Base-by-base conservation (phyloP, 2,888 invertebrate genomes). In the Agriopis marginaria region DNA sequence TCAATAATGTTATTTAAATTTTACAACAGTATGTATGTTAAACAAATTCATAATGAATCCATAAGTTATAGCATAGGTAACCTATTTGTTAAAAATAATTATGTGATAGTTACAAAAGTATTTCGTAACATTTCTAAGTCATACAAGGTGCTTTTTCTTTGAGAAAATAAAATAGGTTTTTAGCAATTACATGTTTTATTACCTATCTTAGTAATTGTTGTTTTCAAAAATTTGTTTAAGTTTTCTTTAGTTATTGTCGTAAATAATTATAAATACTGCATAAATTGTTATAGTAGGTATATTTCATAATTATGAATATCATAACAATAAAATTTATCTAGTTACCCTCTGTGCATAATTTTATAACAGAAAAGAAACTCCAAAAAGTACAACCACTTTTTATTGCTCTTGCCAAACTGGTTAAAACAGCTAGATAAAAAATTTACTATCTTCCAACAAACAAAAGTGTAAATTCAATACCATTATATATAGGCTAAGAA, bases 111-210 rank as follows among this genome's bases (percentile, higher is more conserved):
- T 3, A 32, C 32, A 32, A 32, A 32, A 3, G 32, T 32, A 32
- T 32, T 32, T 32, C 0, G 32, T 32, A 32, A 32, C 32, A 32
- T 32, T 32, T 32, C 32, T 32, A 32, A 32, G 64, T 69, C 56
- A 64, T 64, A 66, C 53, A 10, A 67, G 67, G 69, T 74, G 65
- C 68, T 70, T 59, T 63, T 62, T 68, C 53, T 54, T 66, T 66
- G 54, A 68, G 17, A 63, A 58, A 65, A 54, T 68, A 65, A 63
- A 66, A 65, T 58, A 62, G 39, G 49, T 59, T 50, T 12, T 47
- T 39, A 50, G 14, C 59, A 51, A 53, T 56, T 51, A 62, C 47
- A 58, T 45, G 5, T 59, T 63, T 59, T 68, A 54, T 59, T 63
- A 39, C 32, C 51, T 56, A 54, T 40, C 39, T 10, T 42, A 42